These are phyloP conservation scores for Limenitis camilla DNA, from an alignment of 2,888 invertebrate genomes.

Conservation along the genomic window DNA sequence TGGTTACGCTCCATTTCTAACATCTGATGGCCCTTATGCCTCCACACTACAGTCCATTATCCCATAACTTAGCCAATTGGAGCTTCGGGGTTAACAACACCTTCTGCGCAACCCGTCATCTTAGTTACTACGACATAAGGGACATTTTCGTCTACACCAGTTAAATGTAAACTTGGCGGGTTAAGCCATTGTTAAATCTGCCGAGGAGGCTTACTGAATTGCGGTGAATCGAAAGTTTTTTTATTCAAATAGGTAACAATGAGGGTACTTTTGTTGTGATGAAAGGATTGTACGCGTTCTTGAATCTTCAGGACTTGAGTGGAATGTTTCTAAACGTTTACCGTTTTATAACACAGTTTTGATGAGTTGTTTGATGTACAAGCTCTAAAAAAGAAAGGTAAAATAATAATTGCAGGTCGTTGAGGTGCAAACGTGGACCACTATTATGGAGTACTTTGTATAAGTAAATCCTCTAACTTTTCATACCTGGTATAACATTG, in stretches of 20 bases:
- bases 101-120: neutral
- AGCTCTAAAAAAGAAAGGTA: no score
- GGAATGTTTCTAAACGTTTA: neutral
- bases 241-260: conserved; percentile 18
- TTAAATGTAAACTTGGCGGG: conserved; percentile 1
- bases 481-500: no score
- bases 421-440: no score
- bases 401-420: no score
- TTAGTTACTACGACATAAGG: neutral
- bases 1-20: conserved; percentile 14
- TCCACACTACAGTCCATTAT: conserved; percentile 13
- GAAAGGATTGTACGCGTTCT: conserved; percentile 16
- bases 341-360: neutral
- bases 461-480: no score
- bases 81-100: conserved; percentile 20
- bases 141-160: neutral
- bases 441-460: no score
- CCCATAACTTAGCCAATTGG: conserved; percentile 10
- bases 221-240: conserved; percentile 21
- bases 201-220: conserved; percentile 24
- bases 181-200: conserved; percentile 24
- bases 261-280: conserved; percentile 5
- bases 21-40: conserved; percentile 13
- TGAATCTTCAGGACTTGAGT: conserved; percentile 5
- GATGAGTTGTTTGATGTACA: neutral